Evolutionary conservation across 1,140 invertebrate species (phyloP).

Genomic region (Antheraea pernyi): DNA sequence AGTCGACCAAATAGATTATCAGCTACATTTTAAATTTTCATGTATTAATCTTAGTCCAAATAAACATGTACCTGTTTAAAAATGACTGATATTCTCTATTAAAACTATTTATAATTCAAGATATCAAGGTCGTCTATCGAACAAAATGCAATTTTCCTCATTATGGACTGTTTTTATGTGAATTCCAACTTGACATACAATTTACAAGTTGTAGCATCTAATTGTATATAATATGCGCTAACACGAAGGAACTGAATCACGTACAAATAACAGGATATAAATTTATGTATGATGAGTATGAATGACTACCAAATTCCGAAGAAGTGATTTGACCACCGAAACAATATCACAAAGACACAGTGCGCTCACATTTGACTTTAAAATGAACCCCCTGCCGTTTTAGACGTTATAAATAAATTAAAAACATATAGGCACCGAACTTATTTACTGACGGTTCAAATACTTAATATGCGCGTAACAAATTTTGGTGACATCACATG

Average conservation of each 20-base stretch:
- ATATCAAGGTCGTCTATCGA: too few species aligned
- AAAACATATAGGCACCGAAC: conserved; percentile 27
- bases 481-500: conserved; percentile 17
- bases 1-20: too few species aligned
- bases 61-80: too few species aligned
- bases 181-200: too few species aligned
- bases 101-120: too few species aligned
- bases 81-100: too few species aligned
- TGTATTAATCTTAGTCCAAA: too few species aligned
- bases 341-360: conserved; percentile 5
- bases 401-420: conserved; percentile 23
- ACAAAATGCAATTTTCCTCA: too few species aligned
- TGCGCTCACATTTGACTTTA: conserved; percentile 19
- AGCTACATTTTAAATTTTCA: too few species aligned
- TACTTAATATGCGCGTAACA: conserved; percentile 8
- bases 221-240: not conserved
- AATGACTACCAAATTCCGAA: not conserved
- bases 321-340: not conserved
- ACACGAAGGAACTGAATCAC: not conserved
- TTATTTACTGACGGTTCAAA: conserved; percentile 19
- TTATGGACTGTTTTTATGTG: too few species aligned
- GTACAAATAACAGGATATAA: not conserved
- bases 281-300: not conserved
- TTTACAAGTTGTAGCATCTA: not conserved
- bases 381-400: conserved; percentile 12